Evolutionary conservation across 2,888 invertebrate genomes (phyloP), one percentile per base, ranked within the genome.

Genomic region (Tipula helvola): DNA sequence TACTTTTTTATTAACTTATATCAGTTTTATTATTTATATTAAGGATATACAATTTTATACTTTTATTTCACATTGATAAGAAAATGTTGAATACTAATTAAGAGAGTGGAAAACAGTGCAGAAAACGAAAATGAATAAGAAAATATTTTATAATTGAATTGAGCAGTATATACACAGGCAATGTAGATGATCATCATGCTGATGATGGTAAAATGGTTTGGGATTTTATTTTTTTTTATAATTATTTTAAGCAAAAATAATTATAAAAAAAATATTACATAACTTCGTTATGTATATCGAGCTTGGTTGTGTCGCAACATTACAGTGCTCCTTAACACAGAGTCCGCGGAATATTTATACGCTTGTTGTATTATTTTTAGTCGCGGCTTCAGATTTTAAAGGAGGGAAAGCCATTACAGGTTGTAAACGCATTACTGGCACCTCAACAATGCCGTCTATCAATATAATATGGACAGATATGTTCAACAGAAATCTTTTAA

Each of bases 81-180:
- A 71, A 71, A 71, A 71, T 71, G 71, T 71, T 71, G 71, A 71
- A 71, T 71, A 71, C 71, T 71, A 71, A 71, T 71, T 71, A 71
- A 71, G 71, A 71, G 71, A 71, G 71, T 71, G 71, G 71, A 71
- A 71, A 71, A 57, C 52, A 44, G 44, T 44, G 10, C 10, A 44
- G 2, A 52, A 52, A 52, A 52, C 4, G 52, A 52, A 52, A 52
- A 52, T 52, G 71, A 71, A 28, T 71, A 52, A 52, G 71, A 71
- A 71, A 71, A 71, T 10, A 28, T 71, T 71, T 71, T 28, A 71
- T 71, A 71, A 71, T 71, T 71, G 71, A 71, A 71, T 71, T 28
- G 71, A 71, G 71, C 71, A 28, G 18, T 71, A 71, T 12, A 18
- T 39, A 39, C 3, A 39, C 39, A 39, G 3, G 71, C 18, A 71